Percentiles rank a stretch among this genome's conserved stretches.
These are phyloP conservation scores for Umimayanthus kanabou DNA, from an alignment of 92 coral and sea anemone genomes.

Conservation along the genomic window DNA sequence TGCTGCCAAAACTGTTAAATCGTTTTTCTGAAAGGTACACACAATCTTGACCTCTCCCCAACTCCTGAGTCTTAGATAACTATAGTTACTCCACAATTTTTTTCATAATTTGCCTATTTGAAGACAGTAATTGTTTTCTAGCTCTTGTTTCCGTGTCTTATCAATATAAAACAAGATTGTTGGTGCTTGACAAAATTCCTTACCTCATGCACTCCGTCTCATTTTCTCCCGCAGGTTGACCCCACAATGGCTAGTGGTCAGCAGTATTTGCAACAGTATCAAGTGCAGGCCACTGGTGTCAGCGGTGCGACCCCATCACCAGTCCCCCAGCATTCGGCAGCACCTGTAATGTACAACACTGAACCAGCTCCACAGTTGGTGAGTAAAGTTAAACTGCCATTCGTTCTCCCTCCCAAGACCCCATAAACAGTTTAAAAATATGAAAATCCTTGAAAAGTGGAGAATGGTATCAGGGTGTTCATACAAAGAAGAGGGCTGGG, in stretches of 20 bases:
- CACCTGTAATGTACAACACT: constrained; percentile 69
- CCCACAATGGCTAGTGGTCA: constrained; percentile 16
- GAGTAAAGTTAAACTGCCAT: not conserved
- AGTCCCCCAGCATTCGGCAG: constrained; percentile 74
- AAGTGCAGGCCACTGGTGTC: constrained; percentile 45
- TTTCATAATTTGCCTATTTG: too few relatives aligned
- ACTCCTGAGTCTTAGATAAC: too few relatives aligned
- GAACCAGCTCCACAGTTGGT: constrained; percentile 38
- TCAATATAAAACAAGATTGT: too few relatives aligned
- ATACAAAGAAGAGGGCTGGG: too few relatives aligned
- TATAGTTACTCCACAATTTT: too few relatives aligned
- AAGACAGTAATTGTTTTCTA: too few relatives aligned
- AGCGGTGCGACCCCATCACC: constrained; percentile 53
- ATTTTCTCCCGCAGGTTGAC: not conserved
- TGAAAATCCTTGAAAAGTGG: not conserved
- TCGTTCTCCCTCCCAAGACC: not conserved
- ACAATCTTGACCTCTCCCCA: too few relatives aligned
- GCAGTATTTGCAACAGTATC: constrained; percentile 34
- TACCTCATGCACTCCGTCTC: not conserved
- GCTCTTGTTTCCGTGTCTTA: too few relatives aligned
- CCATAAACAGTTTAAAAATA: too few relatives aligned
- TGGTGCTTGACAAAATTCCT: not conserved
- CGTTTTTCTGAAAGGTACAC: too few relatives aligned
- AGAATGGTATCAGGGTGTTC: too few relatives aligned
- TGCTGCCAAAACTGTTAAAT: too few relatives aligned